Base-by-base conservation (phyloP, 2,888 invertebrate species). In the Exocentrus adspersus region DNA sequence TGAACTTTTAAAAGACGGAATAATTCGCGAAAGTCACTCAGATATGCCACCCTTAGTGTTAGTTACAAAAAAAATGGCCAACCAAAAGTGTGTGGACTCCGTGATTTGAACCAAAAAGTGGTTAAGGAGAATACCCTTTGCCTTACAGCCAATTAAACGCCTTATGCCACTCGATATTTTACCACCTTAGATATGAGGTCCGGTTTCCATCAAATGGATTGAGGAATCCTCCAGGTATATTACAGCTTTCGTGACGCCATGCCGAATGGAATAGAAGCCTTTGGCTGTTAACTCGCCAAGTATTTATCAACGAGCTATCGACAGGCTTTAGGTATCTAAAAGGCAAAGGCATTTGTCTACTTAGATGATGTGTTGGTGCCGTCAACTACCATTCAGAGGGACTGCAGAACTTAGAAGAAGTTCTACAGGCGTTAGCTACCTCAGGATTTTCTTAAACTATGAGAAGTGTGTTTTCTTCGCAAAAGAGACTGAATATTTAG, bases 11-110 rank as follows among this genome's bases (percentile, higher is more conserved):
- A 32, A 62, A 14, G 60, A 61, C 14, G 57, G 64, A 2, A 60
- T 68, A 9, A 70, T 70, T 7, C 69, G 66, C 14, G 66, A 68
- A 60, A 69, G 70, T 53, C 21, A 58, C 24, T 71, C 71, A 4
- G 60, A 0, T 71, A 63, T 52, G 71, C 71, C 1, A 70, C 68
- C 71, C 7, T 68, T 71, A n/a, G 71, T 71, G 1, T 37, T 71
- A 5, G 68, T 70, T 5, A 60, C 52, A 21, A 70, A 67, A 52
- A 69, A 19, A 59, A 60, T 41, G 70, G 65, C 9, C 16, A 53
- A 52, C 21, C 51, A 5, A 45, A 65, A 54, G 41, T 71, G 70
- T 37, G 59, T 67, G 2, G 67, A 70, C 30, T 69, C 32, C 41
- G 71, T 7, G 64, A 70, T 12, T 9, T 71, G 1, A 70, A 68